Base-by-base conservation (phyloP, 2,888 invertebrate genomes). In the Cacoxenus indagator region DNA sequence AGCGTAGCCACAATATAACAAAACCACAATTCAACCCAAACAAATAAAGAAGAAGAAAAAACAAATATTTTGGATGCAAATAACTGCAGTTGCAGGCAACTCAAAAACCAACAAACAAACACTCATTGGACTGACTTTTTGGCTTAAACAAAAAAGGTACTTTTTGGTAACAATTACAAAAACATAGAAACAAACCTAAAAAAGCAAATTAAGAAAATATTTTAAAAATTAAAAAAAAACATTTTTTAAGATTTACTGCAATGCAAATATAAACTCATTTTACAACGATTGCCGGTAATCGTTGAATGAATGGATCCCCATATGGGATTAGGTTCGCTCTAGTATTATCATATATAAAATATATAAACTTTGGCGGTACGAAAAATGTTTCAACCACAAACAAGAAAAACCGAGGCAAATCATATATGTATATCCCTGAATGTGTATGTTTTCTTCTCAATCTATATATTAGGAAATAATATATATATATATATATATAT, bases 61-160 rank as follows among this genome's bases (percentile, higher is more conserved):
- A 70, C 70, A 65, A 67, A 67, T 72, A 67, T 70, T 70, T 75
- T 59, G 65, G 70, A 82, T 82, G 84, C 76, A 84, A 78, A 82
- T 84, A 83, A 76, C 79, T 82, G 81, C 85, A 86, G 82, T 85
- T 84, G 84, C 78, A 81, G 85, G 78, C 82, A 85, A 84, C 83
- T 81, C 81, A 77, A 82, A 81, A 71, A 61, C 65, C 57, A 70
- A 67, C 54, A 43, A 68, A 57, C 45, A 67, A 78, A 84, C 75
- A 76, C 79, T 84, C 84, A 81, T 81, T 81, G 81, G 81, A 81
- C 81, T 81, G 81, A 81, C 82, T 81, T 81, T 80, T 81, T 83
- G 84, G 83, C 83, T 83, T 83, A 83, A 48, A 71, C n/a, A 69
- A 66, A 78, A 82, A 83, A 73, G 69, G 67, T 75, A 80, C 69